Evolutionary conservation across 2,888 invertebrate genomes (phyloP).

Genomic region (Lasioglossum zephyrum): DNA sequence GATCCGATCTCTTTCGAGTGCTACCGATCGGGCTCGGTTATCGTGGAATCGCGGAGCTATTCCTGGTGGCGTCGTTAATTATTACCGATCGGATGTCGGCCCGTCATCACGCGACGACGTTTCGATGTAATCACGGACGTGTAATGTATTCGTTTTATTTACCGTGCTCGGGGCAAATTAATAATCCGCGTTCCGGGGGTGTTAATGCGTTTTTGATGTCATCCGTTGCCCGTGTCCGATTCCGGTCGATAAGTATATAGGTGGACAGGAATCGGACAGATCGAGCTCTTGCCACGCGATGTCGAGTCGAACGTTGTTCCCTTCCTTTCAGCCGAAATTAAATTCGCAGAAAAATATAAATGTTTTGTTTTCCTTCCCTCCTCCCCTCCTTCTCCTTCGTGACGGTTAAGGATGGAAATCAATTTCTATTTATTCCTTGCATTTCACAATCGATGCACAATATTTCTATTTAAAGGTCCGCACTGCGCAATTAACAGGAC

Average conservation of each 20-base stretch:
- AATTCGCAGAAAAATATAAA: too few relatives aligned
- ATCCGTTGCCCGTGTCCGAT: background rate
- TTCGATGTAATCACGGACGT: conserved; percentile 56
- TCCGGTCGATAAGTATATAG: conserved; percentile 9
- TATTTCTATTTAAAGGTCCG: too few relatives aligned
- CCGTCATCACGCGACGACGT: conserved; percentile 45
- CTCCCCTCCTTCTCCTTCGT: too few relatives aligned
- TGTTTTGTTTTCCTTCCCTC: too few relatives aligned
- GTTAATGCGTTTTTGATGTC: conserved; percentile 48
- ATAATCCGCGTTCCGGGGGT: conserved; percentile 22
- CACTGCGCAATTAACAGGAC: too few relatives aligned
- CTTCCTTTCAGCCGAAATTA: background rate
- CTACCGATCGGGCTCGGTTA: background rate
- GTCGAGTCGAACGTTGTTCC: background rate
- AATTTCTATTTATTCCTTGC: too few relatives aligned
- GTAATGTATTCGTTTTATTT: conserved; percentile 49
- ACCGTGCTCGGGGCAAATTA: conserved; percentile 22
- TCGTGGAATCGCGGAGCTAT: background rate
- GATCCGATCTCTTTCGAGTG: background rate
- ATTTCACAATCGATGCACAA: too few relatives aligned
- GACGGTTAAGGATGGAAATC: too few relatives aligned
- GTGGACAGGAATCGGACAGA: background rate
- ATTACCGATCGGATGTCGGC: conserved; percentile 50
- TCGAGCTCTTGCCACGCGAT: background rate
- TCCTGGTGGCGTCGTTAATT: conserved; percentile 45